Conservation (phyloP, 2,888 invertebrate genomes). For the Amblyteles armatorius region DNA sequence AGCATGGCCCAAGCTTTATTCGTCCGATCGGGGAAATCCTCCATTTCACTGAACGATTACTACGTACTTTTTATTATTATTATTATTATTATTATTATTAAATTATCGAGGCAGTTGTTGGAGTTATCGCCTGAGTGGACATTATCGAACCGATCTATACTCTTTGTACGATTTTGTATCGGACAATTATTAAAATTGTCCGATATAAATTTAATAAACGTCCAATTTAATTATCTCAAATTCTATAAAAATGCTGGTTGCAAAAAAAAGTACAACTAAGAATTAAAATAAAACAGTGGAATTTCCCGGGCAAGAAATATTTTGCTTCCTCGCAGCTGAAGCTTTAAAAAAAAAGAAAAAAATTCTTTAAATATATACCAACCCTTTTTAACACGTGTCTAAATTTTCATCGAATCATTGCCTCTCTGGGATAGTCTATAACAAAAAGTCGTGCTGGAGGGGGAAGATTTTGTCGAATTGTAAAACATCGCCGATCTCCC, state of each 20-base stretch:
- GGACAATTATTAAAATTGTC: background rate
- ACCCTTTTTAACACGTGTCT: background rate
- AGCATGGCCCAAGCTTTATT: constrained; percentile 8
- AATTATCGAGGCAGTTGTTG: background rate
- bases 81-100: background rate
- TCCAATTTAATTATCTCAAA: no score
- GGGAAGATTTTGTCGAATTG: background rate
- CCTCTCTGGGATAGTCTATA: no score
- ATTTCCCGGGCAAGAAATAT: no score
- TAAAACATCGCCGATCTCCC: background rate
- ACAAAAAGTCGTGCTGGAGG: no score
- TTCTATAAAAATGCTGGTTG: no score
- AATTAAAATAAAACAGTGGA: no score
- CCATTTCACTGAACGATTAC: constrained; percentile 30
- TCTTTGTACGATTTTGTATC: background rate
- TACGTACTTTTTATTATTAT: background rate
- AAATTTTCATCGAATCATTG: background rate
- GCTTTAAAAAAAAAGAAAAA: background rate
- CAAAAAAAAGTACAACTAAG: no score
- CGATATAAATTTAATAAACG: no score
- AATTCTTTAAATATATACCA: background rate
- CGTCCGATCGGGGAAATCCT: constrained; percentile 44
- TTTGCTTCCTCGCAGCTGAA: background rate
- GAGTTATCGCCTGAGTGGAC: background rate
- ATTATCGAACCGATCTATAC: background rate